Percentiles rank a stretch among this genome's conserved stretches.
phyloP scores from a whole-genome alignment of 2,888 invertebrate genomes.

The Junonia oenone region DNA sequence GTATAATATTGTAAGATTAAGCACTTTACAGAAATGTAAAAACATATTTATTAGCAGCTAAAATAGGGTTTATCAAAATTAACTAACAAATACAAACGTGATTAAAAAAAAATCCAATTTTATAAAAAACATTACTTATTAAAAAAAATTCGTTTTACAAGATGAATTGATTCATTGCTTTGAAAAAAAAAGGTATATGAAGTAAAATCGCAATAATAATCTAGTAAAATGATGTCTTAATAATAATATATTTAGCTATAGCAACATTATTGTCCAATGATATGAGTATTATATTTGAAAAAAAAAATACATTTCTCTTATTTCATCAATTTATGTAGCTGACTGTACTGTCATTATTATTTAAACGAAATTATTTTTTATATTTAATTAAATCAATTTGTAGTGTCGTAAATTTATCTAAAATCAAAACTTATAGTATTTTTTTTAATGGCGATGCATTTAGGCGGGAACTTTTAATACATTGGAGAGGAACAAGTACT shows the following conservation, averaged over 20 bases:
- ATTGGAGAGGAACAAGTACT: no score
- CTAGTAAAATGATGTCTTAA: no score
- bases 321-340: not conserved
- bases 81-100: not conserved
- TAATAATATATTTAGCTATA: not conserved
- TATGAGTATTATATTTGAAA: not conserved
- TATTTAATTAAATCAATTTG: no score
- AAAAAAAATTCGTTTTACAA: no score
- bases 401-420: no score
- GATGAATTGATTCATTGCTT: no score
- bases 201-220: not conserved
- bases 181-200: not conserved
- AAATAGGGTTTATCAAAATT: not conserved
- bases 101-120: no score
- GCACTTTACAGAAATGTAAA: not conserved
- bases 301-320: not conserved
- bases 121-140: no score
- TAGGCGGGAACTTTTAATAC: no score
- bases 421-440: no score
- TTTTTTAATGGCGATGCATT: no score
- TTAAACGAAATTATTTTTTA: no score
- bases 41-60: not conserved
- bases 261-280: not conserved
- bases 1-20: not conserved
- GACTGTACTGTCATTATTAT: not conserved